Conservation (phyloP, 2,888 invertebrate genomes). For the Neocrepidodera transversa region DNA sequence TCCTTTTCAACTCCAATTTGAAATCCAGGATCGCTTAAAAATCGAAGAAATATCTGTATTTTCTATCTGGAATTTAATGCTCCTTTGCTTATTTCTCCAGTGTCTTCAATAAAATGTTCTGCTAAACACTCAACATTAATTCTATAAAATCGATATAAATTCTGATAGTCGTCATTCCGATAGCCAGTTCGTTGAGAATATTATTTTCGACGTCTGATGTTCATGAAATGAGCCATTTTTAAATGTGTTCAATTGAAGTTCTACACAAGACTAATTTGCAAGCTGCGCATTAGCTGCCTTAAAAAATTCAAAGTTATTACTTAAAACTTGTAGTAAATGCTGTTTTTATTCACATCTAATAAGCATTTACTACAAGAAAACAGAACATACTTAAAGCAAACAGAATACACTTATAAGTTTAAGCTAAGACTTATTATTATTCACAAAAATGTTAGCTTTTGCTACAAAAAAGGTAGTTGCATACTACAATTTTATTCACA, state of each 20-base stretch:
- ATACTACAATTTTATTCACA: constrained; percentile 15
- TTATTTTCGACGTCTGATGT: constrained; percentile 5
- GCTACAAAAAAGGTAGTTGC: constrained; percentile 9
- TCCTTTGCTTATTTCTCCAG: neutral
- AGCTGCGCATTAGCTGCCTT: constrained; percentile 8
- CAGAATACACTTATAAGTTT: constrained; percentile 11
- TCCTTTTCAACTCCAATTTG: too few relatives aligned
- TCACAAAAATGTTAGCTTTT: constrained; percentile 7
- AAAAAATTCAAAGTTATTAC: constrained; percentile 7
- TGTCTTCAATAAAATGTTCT: constrained; percentile 14
- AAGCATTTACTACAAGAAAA: too few relatives aligned
- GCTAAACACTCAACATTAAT: constrained; percentile 24
- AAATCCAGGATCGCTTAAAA: too few relatives aligned
- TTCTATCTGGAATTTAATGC: too few relatives aligned
- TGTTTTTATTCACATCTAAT: constrained; percentile 14
- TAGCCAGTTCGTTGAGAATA: constrained; percentile 20
- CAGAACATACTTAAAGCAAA: constrained; percentile 12
- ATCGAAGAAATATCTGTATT: too few relatives aligned
- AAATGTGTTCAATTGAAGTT: too few relatives aligned
- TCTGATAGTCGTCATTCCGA: constrained; percentile 20
- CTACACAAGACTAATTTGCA: constrained; percentile 17
- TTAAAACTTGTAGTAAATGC: constrained; percentile 20
- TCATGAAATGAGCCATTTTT: constrained; percentile 2
- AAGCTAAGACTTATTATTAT: too few relatives aligned
- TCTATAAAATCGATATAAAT: too few relatives aligned